Evolutionary conservation across 2,797 vertebrate genomes (phyloP), one percentile per base, ranked within the genome.

Genomic region (Scolopax bukidnonensis): DNA sequence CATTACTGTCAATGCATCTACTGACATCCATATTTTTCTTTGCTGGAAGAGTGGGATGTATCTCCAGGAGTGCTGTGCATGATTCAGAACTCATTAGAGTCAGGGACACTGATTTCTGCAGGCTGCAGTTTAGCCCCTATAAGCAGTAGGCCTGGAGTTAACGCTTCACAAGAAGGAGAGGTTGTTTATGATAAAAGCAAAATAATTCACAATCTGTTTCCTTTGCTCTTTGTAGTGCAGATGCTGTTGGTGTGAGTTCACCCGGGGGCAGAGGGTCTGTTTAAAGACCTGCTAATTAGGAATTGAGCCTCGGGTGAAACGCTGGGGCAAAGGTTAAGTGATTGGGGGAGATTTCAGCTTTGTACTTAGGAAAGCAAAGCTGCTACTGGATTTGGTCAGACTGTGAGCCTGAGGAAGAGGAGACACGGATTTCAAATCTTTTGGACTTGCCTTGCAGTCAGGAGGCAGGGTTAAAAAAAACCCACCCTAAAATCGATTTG

Each of bases 31-130:
- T 90, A 64, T 89, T 87, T 91, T 80, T 64, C 63, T 67, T 82
- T 84, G 85, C 77, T 89, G 90, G 80, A 84, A 67, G 74, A 68
- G 86, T 67, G 64, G 70, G 91, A 47, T 91, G 60, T 56, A 40
- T 80, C 89, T 93, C 83, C 30, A 43, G 90, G 88, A 70, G 45
- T 60, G 94, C 75, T 86, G 51, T 86, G 87, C 23, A 1, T 84
- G 93, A 93, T 94, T 95, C 91, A 95, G 94, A 95, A 19, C 80
- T 94, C 83, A 79, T 87, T 95, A 78, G 45, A 84, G 75, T 85
- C 95, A 71, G 30, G 20, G 77, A 56, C 74, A 92, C 82, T 95
- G 96, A 96, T 95, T 95, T 77, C 91, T 93, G 47, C 61, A 80
- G 94, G 60, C 85, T 88, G 75, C 70, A 71, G n/a, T 76, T 96